Evolutionary conservation across 2,797 vertebrate genomes (phyloP), one percentile per base, ranked within the genome.

Genomic region (Darevskia mixta): DNA sequence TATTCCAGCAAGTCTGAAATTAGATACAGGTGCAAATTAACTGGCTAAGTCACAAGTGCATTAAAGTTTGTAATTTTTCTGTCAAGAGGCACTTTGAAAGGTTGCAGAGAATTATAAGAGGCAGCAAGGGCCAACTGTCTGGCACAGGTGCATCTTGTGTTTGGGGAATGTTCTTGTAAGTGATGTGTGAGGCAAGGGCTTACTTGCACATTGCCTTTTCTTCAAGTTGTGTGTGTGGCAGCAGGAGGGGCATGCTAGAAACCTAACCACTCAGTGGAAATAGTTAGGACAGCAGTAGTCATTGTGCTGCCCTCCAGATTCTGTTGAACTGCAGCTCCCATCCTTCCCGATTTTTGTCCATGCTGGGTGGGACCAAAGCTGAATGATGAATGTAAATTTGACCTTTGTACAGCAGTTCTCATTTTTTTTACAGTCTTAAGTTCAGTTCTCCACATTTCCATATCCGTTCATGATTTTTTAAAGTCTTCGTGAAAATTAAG

Each of bases 11-110:
- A 90, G 91, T 89, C 95, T 95, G 94, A 95, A 95, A 96, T 95
- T 95, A 96, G 94, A 93, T 88, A 92, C 95, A 95, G 95, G 95
- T 96, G 95, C 92, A 94, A 95, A 96, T 95, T 93, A 95, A 94
- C 92, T 90, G 83, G 83, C 77, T 91, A 92, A 95, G 94, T 93
- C 94, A 95, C 93, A 94, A 95, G 95, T 90, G 90, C 92, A 91
- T 94, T 91, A 86, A 89, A 89, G 94, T 93, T 91, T 83, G 93
- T 91, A 95, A 95, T 95, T 95, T 95, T 95, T 94, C 92, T 95
- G 94, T 95, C 95, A 95, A 95, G 95, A 95, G 90, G 91, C 76
- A 80, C 55, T 82, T 89, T 94, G 94, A 95, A 89, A 92, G 90
- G 83, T 90, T 93, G 87, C 85, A 79, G 72, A 78, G 92, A 95